Evolutionary conservation across 23 tunicate species (phyloP).

Genomic region (Styela plicata): DNA sequence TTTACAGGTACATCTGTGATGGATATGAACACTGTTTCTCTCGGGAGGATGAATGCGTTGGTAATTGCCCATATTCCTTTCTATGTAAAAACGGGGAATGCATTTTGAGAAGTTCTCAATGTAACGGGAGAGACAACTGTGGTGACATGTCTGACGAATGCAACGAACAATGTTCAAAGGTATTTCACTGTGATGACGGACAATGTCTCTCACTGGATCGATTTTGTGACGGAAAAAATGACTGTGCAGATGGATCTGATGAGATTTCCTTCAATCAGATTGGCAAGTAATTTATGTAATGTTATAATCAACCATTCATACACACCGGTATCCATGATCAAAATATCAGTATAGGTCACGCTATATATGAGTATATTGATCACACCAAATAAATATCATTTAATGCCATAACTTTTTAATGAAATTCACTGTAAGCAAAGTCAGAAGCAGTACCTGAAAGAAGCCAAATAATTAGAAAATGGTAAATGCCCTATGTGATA

Average conservation of each 20-base stretch:
- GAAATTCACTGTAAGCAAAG: too few relatives aligned
- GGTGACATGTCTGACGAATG: constrained; percentile 90
- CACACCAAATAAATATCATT: too few relatives aligned
- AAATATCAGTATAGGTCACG: too few relatives aligned
- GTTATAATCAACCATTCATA: too few relatives aligned
- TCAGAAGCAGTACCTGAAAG: too few relatives aligned
- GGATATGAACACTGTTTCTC: constrained; percentile 63
- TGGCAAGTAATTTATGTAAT: too few relatives aligned
- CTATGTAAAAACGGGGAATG: constrained; percentile 17
- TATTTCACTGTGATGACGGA: constrained; percentile 57
- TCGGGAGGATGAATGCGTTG: constrained; percentile 73
- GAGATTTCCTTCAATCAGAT: too few relatives aligned
- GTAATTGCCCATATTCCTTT: constrained; percentile 40
- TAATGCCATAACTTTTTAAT: too few relatives aligned
- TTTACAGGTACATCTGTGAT: constrained; percentile 64
- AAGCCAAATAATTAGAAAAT: too few relatives aligned
- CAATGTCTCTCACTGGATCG: constrained; percentile 44
- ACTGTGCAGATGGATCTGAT: constrained; percentile 67
- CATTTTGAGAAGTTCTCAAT: neutral
- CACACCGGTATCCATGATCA: too few relatives aligned
- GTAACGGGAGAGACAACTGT: constrained; percentile 60
- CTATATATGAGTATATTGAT: too few relatives aligned
- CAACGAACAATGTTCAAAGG: neutral
- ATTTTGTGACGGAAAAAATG: constrained; percentile 68
- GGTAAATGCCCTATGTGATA: too few relatives aligned